Base-by-base conservation (phyloP, 2,113 vertebrate genomes). In the Anas platyrhynchos region DNA sequence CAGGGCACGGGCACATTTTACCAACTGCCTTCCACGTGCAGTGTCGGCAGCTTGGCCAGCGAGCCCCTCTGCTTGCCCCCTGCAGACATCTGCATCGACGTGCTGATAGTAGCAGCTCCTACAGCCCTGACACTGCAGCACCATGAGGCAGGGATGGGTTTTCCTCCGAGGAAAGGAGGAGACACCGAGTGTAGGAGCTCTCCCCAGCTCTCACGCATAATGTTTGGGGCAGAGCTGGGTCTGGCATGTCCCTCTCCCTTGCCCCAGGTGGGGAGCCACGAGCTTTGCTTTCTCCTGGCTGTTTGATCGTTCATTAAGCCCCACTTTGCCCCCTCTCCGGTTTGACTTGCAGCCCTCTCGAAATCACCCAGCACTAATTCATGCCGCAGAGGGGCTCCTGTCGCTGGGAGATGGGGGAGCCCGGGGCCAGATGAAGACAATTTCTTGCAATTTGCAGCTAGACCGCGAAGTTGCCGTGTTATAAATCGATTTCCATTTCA, bases 361-460 rank as follows among this genome's bases (percentile, higher is more conserved):
- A 93, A 87, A 80, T 84, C 59, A 29, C 62, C 83, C 17, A 5
- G 38, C 63, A 83, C 52, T 91, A 93, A 96, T 94, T 88, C 29
- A 4, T 66, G 43, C 80, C 13, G 0, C 48, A 59, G 54, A 73
- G 62, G 67, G 81, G 91, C 38, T 77, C 41, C 63, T 80, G 89
- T 96, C 66, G 3, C 91, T 61, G 91, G 91, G 94, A 55, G 46
- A 93, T 50, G 76, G 8, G 16, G 88, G 56, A 88, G 80, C 5
- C 84, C 73, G 80, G 82, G 69, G 63, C 58, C 93, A 87, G 84
- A 43, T 77, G 83, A 93, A 95, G 83, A 85, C 34, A 81, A 76
- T 41, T 69, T 88, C 63, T 94, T 88, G 78, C 89, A 66, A 85
- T 97, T 97, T 96, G 81, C 91, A 74, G 86, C 43, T 87, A 55